Evolutionary conservation across 2,797 vertebrate genomes (phyloP).

Genomic region (Taeniopygia guttata): DNA sequence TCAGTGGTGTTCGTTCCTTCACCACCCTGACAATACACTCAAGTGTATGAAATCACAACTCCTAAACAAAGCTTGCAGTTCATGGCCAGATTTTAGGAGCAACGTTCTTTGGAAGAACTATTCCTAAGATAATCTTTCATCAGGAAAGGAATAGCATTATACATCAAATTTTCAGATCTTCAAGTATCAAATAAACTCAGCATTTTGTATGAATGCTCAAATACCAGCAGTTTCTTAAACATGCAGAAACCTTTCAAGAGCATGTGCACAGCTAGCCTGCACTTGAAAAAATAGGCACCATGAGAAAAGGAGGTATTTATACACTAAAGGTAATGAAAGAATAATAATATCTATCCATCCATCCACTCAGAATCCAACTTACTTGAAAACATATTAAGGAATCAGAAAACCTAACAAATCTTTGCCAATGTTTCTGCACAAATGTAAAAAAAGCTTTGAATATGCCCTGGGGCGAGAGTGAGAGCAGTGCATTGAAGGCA

Average conservation of each 20-base stretch:
- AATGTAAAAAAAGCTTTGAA: constrained; percentile 34
- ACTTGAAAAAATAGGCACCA: not conserved
- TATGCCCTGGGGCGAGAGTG: not conserved
- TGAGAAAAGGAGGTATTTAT: not conserved
- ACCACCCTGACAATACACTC: not conserved
- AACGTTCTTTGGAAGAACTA: not conserved
- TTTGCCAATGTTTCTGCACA: constrained; percentile 9
- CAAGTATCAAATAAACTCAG: not conserved
- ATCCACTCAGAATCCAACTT: not conserved
- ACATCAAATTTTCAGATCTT: not conserved
- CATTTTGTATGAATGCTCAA: not conserved
- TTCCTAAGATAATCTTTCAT: not conserved
- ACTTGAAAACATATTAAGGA: constrained; percentile 16
- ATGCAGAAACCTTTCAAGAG: not conserved
- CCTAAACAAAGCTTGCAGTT: not conserved
- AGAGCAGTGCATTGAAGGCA: constrained; percentile 26
- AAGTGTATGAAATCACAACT: not conserved
- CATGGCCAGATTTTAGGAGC: not conserved
- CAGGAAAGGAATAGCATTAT: not conserved
- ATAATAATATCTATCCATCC: not conserved
- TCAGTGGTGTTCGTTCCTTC: not conserved
- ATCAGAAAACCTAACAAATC: constrained; percentile 16
- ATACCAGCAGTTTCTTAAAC: not conserved
- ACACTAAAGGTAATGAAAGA: not conserved
- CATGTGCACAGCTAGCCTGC: not conserved